Percentiles rank a stretch among this genome's conserved stretches.
These are phyloP conservation scores for Remorina albescens DNA, from an alignment of 2,797 vertebrate species.

Conservation along the genomic window DNA sequence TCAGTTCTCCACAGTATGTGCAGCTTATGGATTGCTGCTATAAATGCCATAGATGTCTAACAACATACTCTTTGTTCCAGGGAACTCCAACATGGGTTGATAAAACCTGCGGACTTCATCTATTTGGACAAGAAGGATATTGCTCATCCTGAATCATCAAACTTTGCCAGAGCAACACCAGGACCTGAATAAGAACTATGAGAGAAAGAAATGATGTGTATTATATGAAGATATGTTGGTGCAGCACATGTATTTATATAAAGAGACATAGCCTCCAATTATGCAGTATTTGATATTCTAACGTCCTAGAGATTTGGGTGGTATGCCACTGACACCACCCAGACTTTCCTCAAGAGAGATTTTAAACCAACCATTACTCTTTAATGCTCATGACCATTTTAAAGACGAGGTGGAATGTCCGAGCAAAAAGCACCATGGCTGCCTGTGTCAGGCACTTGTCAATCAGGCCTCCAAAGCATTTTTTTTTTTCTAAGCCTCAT, in stretches of 20 bases:
- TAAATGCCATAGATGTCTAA: conserved; percentile 20
- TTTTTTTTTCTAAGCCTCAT: conserved; percentile 25
- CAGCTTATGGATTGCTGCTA: neutral
- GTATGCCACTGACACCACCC: conserved; percentile 6
- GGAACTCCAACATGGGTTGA: conserved; percentile 72
- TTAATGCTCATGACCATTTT: neutral
- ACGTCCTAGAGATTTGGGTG: neutral
- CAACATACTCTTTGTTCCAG: conserved; percentile 58
- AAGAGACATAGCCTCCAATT: neutral
- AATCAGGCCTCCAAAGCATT: conserved; percentile 21
- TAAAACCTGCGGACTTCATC: conserved; percentile 76
- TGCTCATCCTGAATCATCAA: conserved; percentile 20
- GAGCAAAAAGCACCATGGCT: neutral
- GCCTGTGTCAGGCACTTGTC: conserved; percentile 18
- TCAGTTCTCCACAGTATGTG: neutral
- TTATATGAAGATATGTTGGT: conserved; percentile 8
- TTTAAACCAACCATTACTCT: neutral
- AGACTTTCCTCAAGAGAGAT: neutral
- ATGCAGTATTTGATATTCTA: neutral
- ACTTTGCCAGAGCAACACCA: neutral
- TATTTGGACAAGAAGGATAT: conserved; percentile 34
- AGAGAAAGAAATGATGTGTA: no score
- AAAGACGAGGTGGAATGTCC: neutral
- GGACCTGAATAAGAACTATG: conserved; percentile 24
- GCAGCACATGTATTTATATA: neutral